Conservation (phyloP, 2,797 vertebrate genomes). For the Amazona finschi region DNA sequence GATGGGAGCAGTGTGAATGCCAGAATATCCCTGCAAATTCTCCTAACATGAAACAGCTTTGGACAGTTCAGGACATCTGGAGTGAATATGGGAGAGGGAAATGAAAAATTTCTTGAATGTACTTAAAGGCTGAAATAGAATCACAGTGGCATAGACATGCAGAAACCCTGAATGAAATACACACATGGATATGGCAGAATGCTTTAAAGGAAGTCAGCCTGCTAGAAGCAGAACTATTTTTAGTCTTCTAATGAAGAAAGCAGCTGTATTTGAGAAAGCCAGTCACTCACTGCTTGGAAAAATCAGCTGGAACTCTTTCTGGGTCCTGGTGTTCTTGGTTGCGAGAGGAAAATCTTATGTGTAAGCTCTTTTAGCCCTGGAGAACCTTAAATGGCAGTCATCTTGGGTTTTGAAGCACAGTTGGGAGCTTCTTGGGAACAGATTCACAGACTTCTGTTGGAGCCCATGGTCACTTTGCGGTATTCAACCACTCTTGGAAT, state of each 20-base stretch:
- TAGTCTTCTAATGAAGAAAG: conserved; percentile 77
- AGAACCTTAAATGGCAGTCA: conserved; percentile 53
- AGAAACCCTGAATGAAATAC: conserved; percentile 75
- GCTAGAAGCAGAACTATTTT: conserved; percentile 73
- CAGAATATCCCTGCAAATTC: conserved; percentile 51
- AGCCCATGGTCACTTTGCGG: neutral
- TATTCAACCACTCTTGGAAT: conserved; percentile 5
- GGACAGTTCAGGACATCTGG: conserved; percentile 66
- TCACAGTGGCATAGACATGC: conserved; percentile 56
- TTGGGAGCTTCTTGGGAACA: conserved; percentile 32
- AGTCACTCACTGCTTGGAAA: conserved; percentile 64
- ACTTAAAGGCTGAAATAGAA: conserved; percentile 72
- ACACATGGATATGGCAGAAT: conserved; percentile 70
- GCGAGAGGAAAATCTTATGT: conserved; percentile 49
- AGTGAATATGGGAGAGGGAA: conserved; percentile 44
- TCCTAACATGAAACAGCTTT: conserved; percentile 22
- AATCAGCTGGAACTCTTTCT: conserved; percentile 66
- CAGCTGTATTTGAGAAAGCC: conserved; percentile 73
- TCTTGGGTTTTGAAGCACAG: conserved; percentile 29
- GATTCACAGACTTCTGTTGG: conserved; percentile 5
- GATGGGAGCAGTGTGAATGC: conserved; percentile 39
- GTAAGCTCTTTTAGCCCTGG: conserved; percentile 30
- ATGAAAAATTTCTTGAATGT: conserved; percentile 67
- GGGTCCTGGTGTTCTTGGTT: conserved; percentile 63
- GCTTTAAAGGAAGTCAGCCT: conserved; percentile 73